Evolutionary conservation across 2,888 invertebrate genomes (phyloP).

Genomic region (Caenorhabditis sinica): DNA sequence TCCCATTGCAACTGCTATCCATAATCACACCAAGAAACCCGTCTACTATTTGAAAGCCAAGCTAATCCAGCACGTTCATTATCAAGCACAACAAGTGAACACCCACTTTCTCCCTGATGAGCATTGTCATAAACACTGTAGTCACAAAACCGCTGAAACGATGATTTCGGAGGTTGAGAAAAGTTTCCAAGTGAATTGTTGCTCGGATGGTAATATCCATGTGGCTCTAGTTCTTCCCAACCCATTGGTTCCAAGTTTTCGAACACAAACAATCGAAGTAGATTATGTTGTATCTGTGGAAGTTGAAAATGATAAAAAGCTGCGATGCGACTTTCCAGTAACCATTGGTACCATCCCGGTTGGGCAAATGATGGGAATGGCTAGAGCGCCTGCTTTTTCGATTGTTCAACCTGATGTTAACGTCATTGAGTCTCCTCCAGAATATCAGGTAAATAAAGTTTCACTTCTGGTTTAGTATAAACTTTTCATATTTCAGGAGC

Average conservation of each 20-base stretch:
- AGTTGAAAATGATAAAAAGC: constrained; percentile 13
- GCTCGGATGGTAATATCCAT: not conserved
- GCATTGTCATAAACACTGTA: constrained; percentile 49
- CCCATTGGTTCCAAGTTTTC: constrained; percentile 4
- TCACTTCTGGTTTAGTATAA: too few species aligned
- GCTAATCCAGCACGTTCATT: constrained; percentile 47
- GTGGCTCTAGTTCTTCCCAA: constrained; percentile 28
- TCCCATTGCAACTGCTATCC: constrained; percentile 3
- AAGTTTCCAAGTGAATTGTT: constrained; percentile 29
- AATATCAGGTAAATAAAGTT: not conserved
- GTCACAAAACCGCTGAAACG: constrained; percentile 25
- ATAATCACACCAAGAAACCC: constrained; percentile 46
- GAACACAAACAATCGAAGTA: constrained; percentile 24
- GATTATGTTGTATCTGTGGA: constrained; percentile 27
- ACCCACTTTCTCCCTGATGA: constrained; percentile 32
- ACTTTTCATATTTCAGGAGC: not conserved
- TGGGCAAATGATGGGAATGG: not conserved
- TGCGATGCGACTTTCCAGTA: constrained; percentile 36
- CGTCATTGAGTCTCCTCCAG: not conserved
- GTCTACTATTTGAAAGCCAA: constrained; percentile 14
- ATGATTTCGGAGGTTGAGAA: constrained; percentile 12
- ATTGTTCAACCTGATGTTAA: not conserved
- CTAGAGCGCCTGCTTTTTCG: not conserved
- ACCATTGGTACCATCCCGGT: constrained; percentile 30
- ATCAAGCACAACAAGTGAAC: constrained; percentile 34